Base-by-base conservation (phyloP, 2,797 vertebrate genomes). In the Macroramphosus scolopax region DNA sequence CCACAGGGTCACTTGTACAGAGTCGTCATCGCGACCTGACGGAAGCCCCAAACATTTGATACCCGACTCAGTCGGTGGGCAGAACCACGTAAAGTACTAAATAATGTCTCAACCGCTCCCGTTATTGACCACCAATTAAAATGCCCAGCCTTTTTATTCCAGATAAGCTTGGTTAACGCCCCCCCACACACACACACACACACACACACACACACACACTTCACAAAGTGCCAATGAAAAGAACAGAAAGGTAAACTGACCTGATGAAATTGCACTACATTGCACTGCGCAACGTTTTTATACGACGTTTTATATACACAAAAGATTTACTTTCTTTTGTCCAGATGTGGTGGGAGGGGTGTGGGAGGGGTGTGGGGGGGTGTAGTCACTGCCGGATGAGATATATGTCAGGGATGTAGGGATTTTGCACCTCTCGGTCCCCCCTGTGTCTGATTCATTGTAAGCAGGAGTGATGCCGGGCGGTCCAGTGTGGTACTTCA, bases 221-320 rank as follows among this genome's bases (percentile, higher is more conserved):
- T 90, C 88, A 90, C 88, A 78, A 91, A 89, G 90, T 91, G 91
- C 91, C 91, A 91, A 90, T 86, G 76, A 83, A 82, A 88, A 84
- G 76, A 88, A 86, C 82, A 83, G 39, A 41, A 64, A 78, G 64
- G 35, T 51, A 69, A 58, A 75, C 60, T 72, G 68, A 82, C 80
- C 73, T 75, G 58, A 83, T 83, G 32, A 77, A 86, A 87, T 91
- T 92, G 91, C 89, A 91, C 89, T 91, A 91, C 80, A 76, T 82
- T 88, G 83, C 87, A 83, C 87, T 89, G 87, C 82, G 85, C 87
- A 87, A 83, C 84, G 73, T 86, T 87, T 89, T 90, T 88, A 72
- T 87, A 87, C 81, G 57, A 77, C 17, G 56, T 87, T 88, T 88
- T 89, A 72, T 87, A 87, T 71, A 77, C 63, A 72, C 51, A 75